phyloP scores from a whole-genome alignment of 1,140 invertebrate genomes.

The Drosophila chauvacae region DNA sequence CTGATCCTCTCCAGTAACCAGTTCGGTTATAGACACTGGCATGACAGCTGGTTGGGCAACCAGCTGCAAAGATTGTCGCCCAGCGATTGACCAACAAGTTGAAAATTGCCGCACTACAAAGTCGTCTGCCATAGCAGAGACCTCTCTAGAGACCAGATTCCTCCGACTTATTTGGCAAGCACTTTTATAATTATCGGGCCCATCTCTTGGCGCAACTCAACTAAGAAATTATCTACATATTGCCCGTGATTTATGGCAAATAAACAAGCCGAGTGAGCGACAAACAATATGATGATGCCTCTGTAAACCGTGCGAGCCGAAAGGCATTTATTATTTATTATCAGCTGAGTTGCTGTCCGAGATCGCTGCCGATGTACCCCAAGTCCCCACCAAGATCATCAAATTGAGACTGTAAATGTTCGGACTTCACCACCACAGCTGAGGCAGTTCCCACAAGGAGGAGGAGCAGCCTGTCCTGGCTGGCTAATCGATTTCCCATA shows the following conservation, averaged over 20 bases:
- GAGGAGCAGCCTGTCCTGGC: background rate
- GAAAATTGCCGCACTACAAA: constrained; percentile 31
- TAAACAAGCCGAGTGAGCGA: constrained; percentile 19
- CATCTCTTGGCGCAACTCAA: constrained; percentile 12
- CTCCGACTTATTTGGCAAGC: constrained; percentile 16
- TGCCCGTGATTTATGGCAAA: constrained; percentile 11
- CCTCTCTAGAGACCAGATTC: background rate
- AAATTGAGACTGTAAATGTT: background rate
- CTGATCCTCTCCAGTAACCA: background rate
- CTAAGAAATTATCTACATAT: constrained; percentile 5
- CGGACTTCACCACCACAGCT: background rate
- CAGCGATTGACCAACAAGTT: constrained; percentile 47
- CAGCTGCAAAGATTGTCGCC: constrained; percentile 31
- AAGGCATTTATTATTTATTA: background rate
- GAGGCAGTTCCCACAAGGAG: background rate
- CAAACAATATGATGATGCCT: background rate
- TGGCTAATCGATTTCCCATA: constrained; percentile 13
- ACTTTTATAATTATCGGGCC: constrained; percentile 1
- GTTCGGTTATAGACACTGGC: too few relatives aligned
- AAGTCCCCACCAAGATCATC: background rate
- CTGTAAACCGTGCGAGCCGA: background rate
- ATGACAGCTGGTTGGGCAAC: constrained; percentile 10
- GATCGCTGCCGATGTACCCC: background rate
- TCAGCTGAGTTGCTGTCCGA: background rate
- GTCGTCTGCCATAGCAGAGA: background rate